These are phyloP conservation scores for Cerceris rybyensis DNA, from an alignment of 2,888 invertebrate species.

Conservation along the genomic window DNA sequence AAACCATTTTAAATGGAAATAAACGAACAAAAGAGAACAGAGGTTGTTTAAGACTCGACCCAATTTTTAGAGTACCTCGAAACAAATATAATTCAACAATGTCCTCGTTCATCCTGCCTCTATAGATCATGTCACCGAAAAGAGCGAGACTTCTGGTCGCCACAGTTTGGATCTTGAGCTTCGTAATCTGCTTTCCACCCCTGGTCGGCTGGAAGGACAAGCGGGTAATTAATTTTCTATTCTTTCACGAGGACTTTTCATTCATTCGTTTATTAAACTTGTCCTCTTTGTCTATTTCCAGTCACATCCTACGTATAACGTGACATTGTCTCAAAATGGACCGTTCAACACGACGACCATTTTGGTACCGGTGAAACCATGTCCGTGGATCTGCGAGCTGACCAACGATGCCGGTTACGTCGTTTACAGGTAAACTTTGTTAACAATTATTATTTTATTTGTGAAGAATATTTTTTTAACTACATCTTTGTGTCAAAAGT, in stretches of 20 bases:
- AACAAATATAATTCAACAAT: not conserved
- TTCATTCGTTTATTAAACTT: not conserved
- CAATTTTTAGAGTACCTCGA: no score
- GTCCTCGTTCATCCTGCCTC: not conserved
- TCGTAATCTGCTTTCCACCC: constrained; percentile 98
- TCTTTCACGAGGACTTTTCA: not conserved
- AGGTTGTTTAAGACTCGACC: no score
- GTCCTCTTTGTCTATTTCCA: constrained; percentile 27
- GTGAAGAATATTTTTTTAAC: no score
- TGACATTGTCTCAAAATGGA: constrained; percentile 69
- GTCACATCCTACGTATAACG: constrained; percentile 70
- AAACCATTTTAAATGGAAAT: no score
- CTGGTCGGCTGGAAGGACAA: constrained; percentile 95
- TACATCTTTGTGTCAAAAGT: no score
- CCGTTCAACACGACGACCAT: constrained; percentile 78
- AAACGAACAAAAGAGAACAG: no score
- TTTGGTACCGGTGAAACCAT: constrained; percentile 83
- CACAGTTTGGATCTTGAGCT: constrained; percentile 97
- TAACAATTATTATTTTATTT: not conserved
- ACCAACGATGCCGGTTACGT: constrained; percentile 98
- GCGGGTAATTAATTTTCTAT: constrained; percentile 82
- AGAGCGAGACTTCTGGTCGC: constrained; percentile 93
- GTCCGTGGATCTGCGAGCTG: constrained; percentile 94
- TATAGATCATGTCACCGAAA: constrained; percentile 90
- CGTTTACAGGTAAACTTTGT: constrained; percentile 86